Evolutionary conservation across 2,113 vertebrate species (phyloP), one percentile per base, ranked within the genome.

Genomic region (Prionailurus viverrinus): DNA sequence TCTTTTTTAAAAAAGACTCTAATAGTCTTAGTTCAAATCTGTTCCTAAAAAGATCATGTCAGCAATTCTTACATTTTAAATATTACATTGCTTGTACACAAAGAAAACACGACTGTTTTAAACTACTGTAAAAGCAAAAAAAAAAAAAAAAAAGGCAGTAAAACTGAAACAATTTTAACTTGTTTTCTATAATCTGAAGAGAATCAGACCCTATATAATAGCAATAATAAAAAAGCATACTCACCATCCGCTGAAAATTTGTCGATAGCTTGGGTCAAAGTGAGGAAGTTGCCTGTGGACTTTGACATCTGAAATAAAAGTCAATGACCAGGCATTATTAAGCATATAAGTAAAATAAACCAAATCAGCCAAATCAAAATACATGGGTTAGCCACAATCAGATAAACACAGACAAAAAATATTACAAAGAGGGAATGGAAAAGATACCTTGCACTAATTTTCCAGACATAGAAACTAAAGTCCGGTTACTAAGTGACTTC

Each of bases 211-310:
- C 25, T 73, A 84, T 8, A 4, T 5, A 93, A 71, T 2, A 95
- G 36, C n/a, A 83, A 16, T 76, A 90, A 93, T 31, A 74, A 96
- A 91, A 97, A 94, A 89, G 41, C 13, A 8, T 10, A 97, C 98
- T 98, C 98, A 99, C 99, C 99, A 95, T 99, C 99, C 80, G 99
- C 99, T 98, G 99, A 99, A 98, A 99, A 99, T 98, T 99, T 99
- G 87, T 99, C 98, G 92, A 99, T 95, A 97, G 99, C 99, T 98
- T 99, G 98, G 78, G 48, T 97, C 91, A 99, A 98, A 80, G 99
- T 99, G 85, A 99, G 99, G 97, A 99, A 99, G 98, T 99, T 99
- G 97, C 99, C 99, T 53, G 99, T 99, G 74, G 99, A 99, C 98
- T 99, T 99, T 95, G 99, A 99, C 99, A 99, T 99, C 99, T 99